Evolutionary conservation across 2,888 invertebrate species (phyloP), one percentile per base, ranked within the genome.

Genomic region (Aphidius colemani): DNA sequence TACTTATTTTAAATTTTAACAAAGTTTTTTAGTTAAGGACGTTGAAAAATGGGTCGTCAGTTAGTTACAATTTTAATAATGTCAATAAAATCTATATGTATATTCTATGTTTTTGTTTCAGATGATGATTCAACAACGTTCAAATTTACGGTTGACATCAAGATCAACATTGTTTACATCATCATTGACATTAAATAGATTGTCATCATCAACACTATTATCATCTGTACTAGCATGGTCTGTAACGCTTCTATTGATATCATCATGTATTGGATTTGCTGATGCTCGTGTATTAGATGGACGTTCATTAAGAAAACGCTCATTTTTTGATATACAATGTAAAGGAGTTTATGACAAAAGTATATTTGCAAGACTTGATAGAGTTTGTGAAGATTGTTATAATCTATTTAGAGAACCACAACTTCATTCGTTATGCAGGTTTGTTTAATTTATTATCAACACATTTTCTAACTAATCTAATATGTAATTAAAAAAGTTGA

Each of bases 371-470:
- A 88, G 91, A 72, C 87, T 95, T 80, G 94, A 95, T 84, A 88
- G 93, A 76, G 92, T 95, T 84, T 95, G 95, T 85, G 94, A 94
- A 84, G 95, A 95, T 84, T 95, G 95, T 83, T 94, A 92, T 86
- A 93, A 93, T 82, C 87, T 95, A 73, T 95, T 94, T 86, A 88
- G 93, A 74, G 94, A 94, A 79, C 91, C 93, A 56, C 89, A 90
- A 82, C 88, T 95, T 70, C 94, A 92, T 83, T 88, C 89, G 74
- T 86, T 94, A 74, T 95, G 94, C 93, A 92, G 93, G 95, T 95
- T 84, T 85, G 83, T 79, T 59, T 65, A 13, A 18, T 13, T 61
- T 41, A 40, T 53, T 53, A 41, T 18, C 13, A 18, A 18, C 13
- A 18, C 2, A 18, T 18, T 18, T 18, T 2, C 2, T 2, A 18